Evolutionary conservation across 1,140 invertebrate genomes (phyloP).

Genomic region (Batillaria attramentaria): DNA sequence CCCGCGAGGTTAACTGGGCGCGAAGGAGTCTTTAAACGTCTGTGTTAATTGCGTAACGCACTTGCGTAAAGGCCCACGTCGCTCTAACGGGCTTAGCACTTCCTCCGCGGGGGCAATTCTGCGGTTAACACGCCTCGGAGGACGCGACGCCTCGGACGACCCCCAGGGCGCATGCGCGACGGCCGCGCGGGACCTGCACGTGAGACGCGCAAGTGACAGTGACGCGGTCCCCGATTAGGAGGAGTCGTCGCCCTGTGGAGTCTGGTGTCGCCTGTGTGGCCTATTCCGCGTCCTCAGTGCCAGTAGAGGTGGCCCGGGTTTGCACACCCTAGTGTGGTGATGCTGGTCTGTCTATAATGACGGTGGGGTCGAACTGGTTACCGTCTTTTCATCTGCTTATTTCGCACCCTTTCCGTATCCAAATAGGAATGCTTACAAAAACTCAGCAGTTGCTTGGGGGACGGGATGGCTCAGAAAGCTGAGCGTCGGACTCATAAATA

Average conservation of each 20-base stretch:
- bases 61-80: not conserved
- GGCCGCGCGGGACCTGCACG: not conserved
- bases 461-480: no score
- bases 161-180: not conserved
- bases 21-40: constrained; percentile 6
- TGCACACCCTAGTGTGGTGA: no score
- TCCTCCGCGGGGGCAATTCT: not conserved
- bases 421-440: no score
- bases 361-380: no score
- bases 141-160: not conserved
- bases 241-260: not conserved
- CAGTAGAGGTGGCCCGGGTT: no score
- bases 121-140: constrained; percentile 13
- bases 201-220: not conserved
- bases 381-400: no score
- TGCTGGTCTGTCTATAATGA: no score
- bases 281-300: no score
- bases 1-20: not conserved
- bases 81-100: not conserved
- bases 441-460: no score
- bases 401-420: no score
- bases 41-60: constrained; percentile 13
- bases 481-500: no score
- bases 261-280: not conserved
- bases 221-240: not conserved